Base-by-base conservation (phyloP, 2,113 vertebrate genomes). In the Globicephala melas region DNA sequence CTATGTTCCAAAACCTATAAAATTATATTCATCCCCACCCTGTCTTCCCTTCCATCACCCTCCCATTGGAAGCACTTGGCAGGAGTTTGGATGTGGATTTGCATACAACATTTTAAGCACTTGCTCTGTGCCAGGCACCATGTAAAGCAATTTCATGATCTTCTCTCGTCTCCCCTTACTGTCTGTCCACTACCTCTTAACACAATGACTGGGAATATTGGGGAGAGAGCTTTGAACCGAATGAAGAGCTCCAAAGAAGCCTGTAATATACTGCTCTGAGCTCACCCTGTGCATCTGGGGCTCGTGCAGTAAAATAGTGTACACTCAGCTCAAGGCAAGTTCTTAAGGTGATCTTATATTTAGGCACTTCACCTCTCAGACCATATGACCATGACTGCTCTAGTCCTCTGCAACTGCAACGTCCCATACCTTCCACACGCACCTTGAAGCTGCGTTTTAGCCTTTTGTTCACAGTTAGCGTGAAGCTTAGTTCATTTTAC, bases 171-270 rank as follows among this genome's bases (percentile, higher is more conserved):
- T n/a, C 38, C 31, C 23, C 9, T 26, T 53, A 33, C 25, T 31
- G 5, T 26, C 62, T 70, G 14, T 47, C 47, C 21, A 36, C 55
- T 31, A 50, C 47, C 33, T 60, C n/a, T 36, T 15, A 33, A 67
- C 2, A 23, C n/a, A 26, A 12, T 18, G 23, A 67, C 82, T 41
- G 36, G 62, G 14, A 25, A 15, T 26, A 21, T 38, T 18, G 23
- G 8, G 11, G 6, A 68, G 10, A 65, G 31, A 44, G 11, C 20
- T 62, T 76, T 1, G 0, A 23, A 26, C 38, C 14, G 0, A n/a
- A 25, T 26, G 1, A 3, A 3, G 28, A 79, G 38, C n/a, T 67
- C 25, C 44, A 26, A n/a, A 28, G 65, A 77, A 79, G 4, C 55
- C 15, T 73, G 20, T 6, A 55, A 63, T 10, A 4, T 8, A 31